Percentiles rank a stretch among this genome's conserved stretches.
Evolutionary conservation across 1,140 invertebrate species (phyloP).

Genomic region (Drosophila sproati): DNA sequence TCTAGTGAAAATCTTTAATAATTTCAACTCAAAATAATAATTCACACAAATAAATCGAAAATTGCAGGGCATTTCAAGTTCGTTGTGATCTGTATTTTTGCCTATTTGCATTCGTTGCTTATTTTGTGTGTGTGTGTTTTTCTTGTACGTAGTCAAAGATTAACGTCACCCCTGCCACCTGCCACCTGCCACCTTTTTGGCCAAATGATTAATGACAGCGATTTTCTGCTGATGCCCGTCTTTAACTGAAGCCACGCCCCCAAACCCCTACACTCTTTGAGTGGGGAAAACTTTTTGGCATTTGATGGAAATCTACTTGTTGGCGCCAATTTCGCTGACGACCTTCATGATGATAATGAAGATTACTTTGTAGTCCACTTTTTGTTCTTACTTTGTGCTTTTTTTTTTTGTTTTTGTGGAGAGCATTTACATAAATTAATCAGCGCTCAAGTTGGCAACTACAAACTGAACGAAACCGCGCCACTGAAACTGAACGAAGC

Average conservation of each 20-base stretch:
- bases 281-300: conserved; percentile 20
- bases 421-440: conserved; percentile 62
- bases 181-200: conserved; percentile 58
- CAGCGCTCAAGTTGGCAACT: conserved; percentile 31
- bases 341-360: conserved; percentile 28
- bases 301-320: conserved; percentile 72
- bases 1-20: too few relatives aligned
- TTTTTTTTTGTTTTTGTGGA: conserved; percentile 7
- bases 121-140: neutral
- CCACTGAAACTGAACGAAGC: conserved; percentile 2
- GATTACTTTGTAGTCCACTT: conserved; percentile 53
- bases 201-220: conserved; percentile 79
- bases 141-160: conserved; percentile 51
- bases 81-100: neutral
- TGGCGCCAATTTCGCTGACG: conserved; percentile 60
- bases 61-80: conserved; percentile 17
- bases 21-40: too few relatives aligned
- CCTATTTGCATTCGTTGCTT: neutral
- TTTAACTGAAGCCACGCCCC: neutral
- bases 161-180: conserved; percentile 65
- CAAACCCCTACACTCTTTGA: neutral
- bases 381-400: conserved; percentile 19
- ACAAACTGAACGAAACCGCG: conserved; percentile 7
- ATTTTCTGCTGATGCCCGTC: conserved; percentile 48
- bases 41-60: too few relatives aligned